Evolutionary conservation across 2,888 invertebrate genomes (phyloP).

Genomic region (Napeogenes inachia): DNA sequence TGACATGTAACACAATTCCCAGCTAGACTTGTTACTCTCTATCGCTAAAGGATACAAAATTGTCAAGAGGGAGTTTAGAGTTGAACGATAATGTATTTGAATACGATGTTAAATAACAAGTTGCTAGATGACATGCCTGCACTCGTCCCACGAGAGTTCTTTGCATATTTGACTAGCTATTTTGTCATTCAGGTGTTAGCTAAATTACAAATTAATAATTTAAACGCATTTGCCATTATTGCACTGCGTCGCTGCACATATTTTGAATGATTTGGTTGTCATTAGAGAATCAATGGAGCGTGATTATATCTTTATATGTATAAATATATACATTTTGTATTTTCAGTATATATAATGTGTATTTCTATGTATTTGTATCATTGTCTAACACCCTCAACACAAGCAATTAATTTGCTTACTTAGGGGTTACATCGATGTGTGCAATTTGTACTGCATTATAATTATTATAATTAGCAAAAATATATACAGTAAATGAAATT

Average conservation of each 20-base stretch:
- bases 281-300: too few relatives aligned
- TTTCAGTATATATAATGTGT: too few relatives aligned
- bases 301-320: too few relatives aligned
- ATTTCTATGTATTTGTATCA: too few relatives aligned
- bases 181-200: constrained; percentile 45
- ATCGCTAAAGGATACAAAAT: constrained; percentile 36
- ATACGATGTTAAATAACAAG: constrained; percentile 26
- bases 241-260: background rate
- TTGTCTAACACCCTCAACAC: too few relatives aligned
- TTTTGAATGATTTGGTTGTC: background rate
- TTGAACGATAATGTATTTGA: constrained; percentile 15
- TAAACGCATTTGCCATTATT: constrained; percentile 14
- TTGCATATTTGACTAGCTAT: constrained; percentile 62
- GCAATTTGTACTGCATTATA: too few relatives aligned
- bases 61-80: constrained; percentile 35
- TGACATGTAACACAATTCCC: constrained; percentile 7
- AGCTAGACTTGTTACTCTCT: constrained; percentile 8
- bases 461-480: too few relatives aligned
- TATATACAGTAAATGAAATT: too few relatives aligned
- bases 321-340: too few relatives aligned
- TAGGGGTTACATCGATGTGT: too few relatives aligned
- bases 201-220: constrained; percentile 23
- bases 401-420: too few relatives aligned
- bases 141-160: constrained; percentile 49
- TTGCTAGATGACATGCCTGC: constrained; percentile 46